Base-by-base conservation (phyloP, 2,888 invertebrate species). In the Drosophila rubida region DNA sequence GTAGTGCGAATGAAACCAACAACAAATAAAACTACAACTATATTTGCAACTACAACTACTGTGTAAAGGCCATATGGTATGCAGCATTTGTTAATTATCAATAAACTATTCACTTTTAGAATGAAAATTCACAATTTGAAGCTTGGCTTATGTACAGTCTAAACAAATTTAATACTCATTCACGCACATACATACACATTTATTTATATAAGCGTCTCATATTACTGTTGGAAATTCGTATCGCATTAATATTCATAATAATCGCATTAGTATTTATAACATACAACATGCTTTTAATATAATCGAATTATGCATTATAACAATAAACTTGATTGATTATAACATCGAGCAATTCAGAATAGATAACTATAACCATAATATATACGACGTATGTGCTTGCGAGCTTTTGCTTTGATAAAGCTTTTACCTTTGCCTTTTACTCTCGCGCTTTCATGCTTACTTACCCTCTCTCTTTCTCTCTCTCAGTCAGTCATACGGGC, bases 1-100 rank as follows among this genome's bases (percentile, higher is more conserved):
- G 9, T 27, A 27, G 9, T 27, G 11, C 27, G 27, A 9, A 27
- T 9, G 27, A 9, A 27, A 8, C 35, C 22, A 32, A 32, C 48
- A 48, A 22, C 16, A 2, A 5, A 9, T 16, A 7, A 32, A 46
- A n/a, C 5, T 14, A 22, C 7, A 32, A 9, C 22, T 19, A 23
- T n/a, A 23, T 37, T 0, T 5, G 25, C 23, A 25, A 19, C 27
- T n/a, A 19, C 19, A 2, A 19, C 9, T 11, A 14, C 14, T 11
- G 2, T 14, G 14, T 22, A 6, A 30, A 53, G 27, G 42, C 19
- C 37, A 4, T 41, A 64, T 64, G 57, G 73, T 23, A 46, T 55
- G 64, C 54, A 11, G 49, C 39, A 41, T 7, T 42, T 39, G 42
- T 22, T 58, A 51, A 32, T 22, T 32, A n/a, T 14, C 19, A 25